Evolutionary conservation across 2,888 invertebrate genomes (phyloP).

Genomic region (Meteorus cinctellus): DNA sequence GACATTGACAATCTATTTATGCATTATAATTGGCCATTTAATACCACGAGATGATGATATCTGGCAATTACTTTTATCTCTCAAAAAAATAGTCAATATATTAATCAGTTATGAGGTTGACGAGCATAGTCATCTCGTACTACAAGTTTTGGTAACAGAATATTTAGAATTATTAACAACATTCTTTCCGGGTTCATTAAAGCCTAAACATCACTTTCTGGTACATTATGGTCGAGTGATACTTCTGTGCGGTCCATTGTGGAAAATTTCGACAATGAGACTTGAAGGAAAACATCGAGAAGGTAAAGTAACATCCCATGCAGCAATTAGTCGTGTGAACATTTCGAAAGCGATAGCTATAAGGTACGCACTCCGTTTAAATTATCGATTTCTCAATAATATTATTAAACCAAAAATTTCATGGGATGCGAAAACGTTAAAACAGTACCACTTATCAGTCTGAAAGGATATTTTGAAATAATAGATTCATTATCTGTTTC

Average conservation of each 20-base stretch:
- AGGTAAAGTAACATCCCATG: slow-evolving; percentile 23
- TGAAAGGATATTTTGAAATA: no score
- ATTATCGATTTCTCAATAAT: slow-evolving; percentile 27
- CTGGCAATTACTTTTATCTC: slow-evolving; percentile 35
- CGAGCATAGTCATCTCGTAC: neutral
- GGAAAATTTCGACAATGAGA: slow-evolving; percentile 41
- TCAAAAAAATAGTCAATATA: slow-evolving; percentile 35
- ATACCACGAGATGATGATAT: neutral
- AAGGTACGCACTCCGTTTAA: slow-evolving; percentile 36
- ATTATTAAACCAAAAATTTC: no score
- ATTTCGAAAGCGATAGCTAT: slow-evolving; percentile 38
- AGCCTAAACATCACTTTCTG: slow-evolving; percentile 50
- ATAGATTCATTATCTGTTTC: no score
- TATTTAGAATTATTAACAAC: slow-evolving; percentile 32
- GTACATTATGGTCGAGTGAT: slow-evolving; percentile 44
- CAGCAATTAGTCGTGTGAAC: slow-evolving; percentile 38
- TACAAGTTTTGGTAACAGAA: slow-evolving; percentile 23
- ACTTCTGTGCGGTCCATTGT: slow-evolving; percentile 39
- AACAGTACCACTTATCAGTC: no score
- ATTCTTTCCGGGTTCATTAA: slow-evolving; percentile 32
- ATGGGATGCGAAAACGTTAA: no score
- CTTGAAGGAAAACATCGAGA: slow-evolving; percentile 46
- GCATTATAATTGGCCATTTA: neutral
- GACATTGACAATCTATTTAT: neutral
- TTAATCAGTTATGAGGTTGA: slow-evolving; percentile 3